Evolutionary conservation across 2,797 vertebrate genomes (phyloP).

Genomic region (Neomorphus geoffroyi): DNA sequence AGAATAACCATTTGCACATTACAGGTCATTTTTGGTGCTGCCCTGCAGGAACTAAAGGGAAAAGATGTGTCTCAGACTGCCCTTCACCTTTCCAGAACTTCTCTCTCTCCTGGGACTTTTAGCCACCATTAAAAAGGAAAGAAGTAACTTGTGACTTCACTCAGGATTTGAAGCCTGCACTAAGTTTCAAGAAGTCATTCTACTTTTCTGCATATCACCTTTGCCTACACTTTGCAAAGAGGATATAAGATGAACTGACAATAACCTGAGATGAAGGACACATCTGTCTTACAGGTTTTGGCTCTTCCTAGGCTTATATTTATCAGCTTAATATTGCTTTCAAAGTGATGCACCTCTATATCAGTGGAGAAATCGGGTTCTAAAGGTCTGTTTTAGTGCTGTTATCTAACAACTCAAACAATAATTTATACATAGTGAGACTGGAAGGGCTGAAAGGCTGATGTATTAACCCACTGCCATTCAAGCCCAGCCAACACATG

Average conservation of each 20-base stretch:
- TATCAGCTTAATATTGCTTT: constrained; percentile 48
- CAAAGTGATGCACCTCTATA: background rate
- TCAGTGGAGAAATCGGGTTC: constrained; percentile 36
- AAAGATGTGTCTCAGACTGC: background rate
- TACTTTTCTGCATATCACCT: background rate
- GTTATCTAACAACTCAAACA: constrained; percentile 34
- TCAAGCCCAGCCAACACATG: background rate
- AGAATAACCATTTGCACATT: background rate
- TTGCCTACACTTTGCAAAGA: constrained; percentile 26
- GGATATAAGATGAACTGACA: constrained; percentile 18
- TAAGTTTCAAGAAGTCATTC: constrained; percentile 15
- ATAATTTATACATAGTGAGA: constrained; percentile 36
- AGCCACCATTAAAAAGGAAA: background rate
- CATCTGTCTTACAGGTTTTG: background rate
- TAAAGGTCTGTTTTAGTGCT: constrained; percentile 18
- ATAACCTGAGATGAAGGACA: background rate
- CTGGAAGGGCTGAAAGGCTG: background rate
- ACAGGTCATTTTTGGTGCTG: background rate
- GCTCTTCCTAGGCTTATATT: constrained; percentile 40
- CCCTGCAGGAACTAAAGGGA: background rate
- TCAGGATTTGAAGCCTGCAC: background rate
- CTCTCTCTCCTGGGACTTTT: background rate
- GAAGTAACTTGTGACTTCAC: background rate
- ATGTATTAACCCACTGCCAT: background rate
- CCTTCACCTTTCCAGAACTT: background rate